These are phyloP conservation scores for Choloepus hoffmanni DNA, from an alignment of 2,113 vertebrate species.

Conservation along the genomic window DNA sequence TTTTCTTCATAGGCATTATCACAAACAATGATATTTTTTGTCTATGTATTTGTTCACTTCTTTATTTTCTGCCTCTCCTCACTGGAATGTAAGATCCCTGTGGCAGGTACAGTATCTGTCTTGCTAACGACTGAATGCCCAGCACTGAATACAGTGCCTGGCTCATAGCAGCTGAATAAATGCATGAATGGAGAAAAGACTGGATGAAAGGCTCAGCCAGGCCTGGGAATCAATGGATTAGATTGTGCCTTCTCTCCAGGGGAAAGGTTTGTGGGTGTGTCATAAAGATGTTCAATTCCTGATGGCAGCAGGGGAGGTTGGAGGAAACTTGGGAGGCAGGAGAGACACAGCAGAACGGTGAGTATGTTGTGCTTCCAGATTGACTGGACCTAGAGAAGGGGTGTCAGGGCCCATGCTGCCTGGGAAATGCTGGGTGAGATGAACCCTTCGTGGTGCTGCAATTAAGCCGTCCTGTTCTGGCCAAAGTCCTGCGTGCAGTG, in stretches of 20 bases:
- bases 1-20: not conserved
- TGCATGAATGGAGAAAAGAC: no score
- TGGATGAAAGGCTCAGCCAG: not conserved
- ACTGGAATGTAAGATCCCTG: not conserved
- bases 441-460: accelerated
- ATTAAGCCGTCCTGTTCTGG: accelerated
- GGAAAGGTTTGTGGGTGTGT: not conserved
- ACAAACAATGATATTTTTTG: not conserved
- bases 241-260: no score
- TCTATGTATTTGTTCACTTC: not conserved
- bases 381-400: not conserved
- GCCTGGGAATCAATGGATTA: not conserved
- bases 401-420: not conserved
- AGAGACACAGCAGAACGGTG: no score
- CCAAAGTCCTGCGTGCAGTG: not conserved
- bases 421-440: not conserved
- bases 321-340: not conserved
- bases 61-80: not conserved
- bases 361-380: not conserved
- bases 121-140: not conserved
- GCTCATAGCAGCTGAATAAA: not conserved
- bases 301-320: no score
- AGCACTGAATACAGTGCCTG: not conserved
- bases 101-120: not conserved
- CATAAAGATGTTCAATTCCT: not conserved